Conservation (phyloP, 2,797 vertebrate species). For the Sciurus carolinensis region DNA sequence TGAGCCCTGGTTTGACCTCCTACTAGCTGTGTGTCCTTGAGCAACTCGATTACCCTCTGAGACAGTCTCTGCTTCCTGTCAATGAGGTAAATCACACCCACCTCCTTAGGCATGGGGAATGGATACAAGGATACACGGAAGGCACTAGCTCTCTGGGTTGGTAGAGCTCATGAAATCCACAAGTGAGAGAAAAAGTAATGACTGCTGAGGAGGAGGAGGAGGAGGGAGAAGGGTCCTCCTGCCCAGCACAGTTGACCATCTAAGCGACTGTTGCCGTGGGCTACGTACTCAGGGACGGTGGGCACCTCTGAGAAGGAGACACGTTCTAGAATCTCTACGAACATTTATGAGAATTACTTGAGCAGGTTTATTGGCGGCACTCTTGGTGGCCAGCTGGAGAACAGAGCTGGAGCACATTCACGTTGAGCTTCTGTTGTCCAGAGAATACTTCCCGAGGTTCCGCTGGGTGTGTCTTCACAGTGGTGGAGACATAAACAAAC, state of each 20-base stretch:
- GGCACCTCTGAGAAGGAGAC: not conserved
- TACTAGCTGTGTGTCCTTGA: not conserved
- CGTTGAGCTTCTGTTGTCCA: not conserved
- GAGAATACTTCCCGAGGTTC: not conserved
- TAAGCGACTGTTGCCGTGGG: not conserved
- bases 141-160: not conserved
- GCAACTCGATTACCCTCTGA: not conserved
- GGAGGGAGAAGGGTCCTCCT: not conserved
- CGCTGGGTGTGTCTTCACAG: not conserved
- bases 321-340: not conserved
- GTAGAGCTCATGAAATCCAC: not conserved
- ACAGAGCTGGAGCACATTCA: not conserved
- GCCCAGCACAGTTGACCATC: too few relatives aligned
- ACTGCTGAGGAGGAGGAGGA: too few relatives aligned
- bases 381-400: not conserved
- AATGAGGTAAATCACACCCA: not conserved
- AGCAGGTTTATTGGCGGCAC: not conserved
- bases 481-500: not conserved
- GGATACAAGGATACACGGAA: not conserved
- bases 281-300: too few relatives aligned
- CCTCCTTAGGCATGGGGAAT: not conserved
- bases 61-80: not conserved
- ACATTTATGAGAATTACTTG: not conserved
- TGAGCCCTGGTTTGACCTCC: not conserved
- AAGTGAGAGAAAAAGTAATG: not conserved